Evolutionary conservation across 1,140 invertebrate genomes (phyloP).

Genomic region (Drosophila nigrodunni): DNA sequence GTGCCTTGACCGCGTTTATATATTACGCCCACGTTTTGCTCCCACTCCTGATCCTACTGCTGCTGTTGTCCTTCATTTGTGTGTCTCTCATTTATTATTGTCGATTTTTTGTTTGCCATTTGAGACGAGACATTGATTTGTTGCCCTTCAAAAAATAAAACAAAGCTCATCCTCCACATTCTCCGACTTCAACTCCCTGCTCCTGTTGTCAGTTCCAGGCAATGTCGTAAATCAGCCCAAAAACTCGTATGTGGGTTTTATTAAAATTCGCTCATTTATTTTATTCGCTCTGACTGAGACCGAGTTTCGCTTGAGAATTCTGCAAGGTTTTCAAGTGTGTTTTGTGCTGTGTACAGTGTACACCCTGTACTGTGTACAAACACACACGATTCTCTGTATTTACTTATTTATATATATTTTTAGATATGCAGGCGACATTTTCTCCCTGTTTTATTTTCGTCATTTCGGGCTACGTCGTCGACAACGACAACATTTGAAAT

Average conservation of each 20-base stretch:
- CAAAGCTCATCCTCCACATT: slow-evolving; percentile 1
- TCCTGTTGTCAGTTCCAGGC: slow-evolving; percentile 24
- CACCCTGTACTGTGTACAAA: not conserved
- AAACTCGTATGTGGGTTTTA: slow-evolving; percentile 26
- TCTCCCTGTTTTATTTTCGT: slow-evolving; percentile 35
- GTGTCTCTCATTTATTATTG: slow-evolving; percentile 27
- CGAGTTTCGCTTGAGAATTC: slow-evolving; percentile 11
- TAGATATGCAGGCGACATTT: slow-evolving; percentile 43
- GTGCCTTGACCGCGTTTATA: slow-evolving; percentile 8
- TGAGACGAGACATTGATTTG: slow-evolving; percentile 40
- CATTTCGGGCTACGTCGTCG: slow-evolving; percentile 8
- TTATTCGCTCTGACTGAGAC: slow-evolving; percentile 16
- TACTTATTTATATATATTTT: slow-evolving; percentile 30
- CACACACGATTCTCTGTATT: not conserved
- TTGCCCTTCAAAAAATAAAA: slow-evolving; percentile 23
- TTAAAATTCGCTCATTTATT: slow-evolving; percentile 38
- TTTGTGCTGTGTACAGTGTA: not conserved
- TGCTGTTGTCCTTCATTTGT: slow-evolving; percentile 1
- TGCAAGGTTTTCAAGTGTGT: slow-evolving; percentile 5
- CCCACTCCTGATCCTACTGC: not conserved
- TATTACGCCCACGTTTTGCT: slow-evolving; percentile 25
- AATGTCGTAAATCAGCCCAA: slow-evolving; percentile 32
- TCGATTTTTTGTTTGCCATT: slow-evolving; percentile 30
- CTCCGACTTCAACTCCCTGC: not conserved
- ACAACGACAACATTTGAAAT: slow-evolving; percentile 27